Conservation (phyloP, 2,797 vertebrate species). For the Cossypha niveicapilla region DNA sequence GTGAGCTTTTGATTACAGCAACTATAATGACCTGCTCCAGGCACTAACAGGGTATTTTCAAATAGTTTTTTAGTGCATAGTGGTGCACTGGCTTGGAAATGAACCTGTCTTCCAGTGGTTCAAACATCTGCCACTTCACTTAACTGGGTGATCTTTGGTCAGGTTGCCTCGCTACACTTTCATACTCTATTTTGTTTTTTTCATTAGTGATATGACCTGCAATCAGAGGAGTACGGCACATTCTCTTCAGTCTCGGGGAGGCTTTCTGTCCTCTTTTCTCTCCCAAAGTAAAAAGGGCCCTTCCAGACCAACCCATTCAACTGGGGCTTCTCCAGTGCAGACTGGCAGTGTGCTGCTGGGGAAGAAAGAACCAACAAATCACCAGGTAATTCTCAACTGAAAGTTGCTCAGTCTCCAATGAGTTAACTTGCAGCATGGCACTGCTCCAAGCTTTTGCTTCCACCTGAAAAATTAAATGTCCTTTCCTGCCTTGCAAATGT, state of each 20-base stretch:
- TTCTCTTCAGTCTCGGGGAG: conserved; percentile 82
- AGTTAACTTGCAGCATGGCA: not conserved
- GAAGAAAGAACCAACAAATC: conserved; percentile 79
- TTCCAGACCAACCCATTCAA: conserved; percentile 65
- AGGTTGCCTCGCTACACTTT: not conserved
- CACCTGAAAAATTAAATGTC: not conserved
- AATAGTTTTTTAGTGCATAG: not conserved
- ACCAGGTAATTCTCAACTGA: conserved; percentile 76
- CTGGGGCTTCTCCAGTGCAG: conserved; percentile 80
- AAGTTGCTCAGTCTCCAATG: not conserved
- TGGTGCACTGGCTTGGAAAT: not conserved
- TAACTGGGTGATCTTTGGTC: not conserved
- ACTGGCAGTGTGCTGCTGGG: conserved; percentile 51
- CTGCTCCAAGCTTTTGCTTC: not conserved
- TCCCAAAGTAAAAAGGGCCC: conserved; percentile 85
- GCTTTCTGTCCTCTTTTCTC: conserved; percentile 90
- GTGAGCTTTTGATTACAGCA: not conserved
- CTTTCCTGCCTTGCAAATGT: not conserved
- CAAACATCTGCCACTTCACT: not conserved
- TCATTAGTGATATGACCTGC: conserved; percentile 85
- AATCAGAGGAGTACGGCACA: conserved; percentile 81
- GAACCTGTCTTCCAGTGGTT: not conserved
- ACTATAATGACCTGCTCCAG: not conserved
- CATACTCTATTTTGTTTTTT: not conserved
- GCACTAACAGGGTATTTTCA: not conserved